These are phyloP conservation scores for Chascanopsetta lugubris DNA, from an alignment of 2,113 vertebrate species.

Conservation along the genomic window DNA sequence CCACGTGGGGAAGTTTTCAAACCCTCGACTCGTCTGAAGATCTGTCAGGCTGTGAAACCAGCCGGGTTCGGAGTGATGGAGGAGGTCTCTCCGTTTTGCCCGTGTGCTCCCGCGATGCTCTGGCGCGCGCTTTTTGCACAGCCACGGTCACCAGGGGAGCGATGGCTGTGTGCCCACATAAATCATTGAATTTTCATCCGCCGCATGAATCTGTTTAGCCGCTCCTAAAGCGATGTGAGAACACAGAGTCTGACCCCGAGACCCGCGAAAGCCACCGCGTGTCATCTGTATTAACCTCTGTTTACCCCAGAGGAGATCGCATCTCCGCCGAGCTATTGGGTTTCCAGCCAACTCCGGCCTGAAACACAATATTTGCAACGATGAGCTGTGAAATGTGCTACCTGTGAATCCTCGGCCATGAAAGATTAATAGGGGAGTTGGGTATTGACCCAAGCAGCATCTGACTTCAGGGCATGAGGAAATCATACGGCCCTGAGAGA, in stretches of 20 bases:
- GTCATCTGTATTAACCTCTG: conserved; percentile 65
- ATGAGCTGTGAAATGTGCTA: conserved; percentile 76
- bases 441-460: conserved; percentile 56
- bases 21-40: neutral
- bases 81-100: neutral
- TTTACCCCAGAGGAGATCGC: conserved; percentile 65
- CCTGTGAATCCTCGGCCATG: conserved; percentile 68
- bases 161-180: conserved; percentile 13
- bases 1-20: neutral
- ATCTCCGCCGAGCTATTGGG: conserved; percentile 50
- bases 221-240: conserved; percentile 22
- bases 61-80: neutral
- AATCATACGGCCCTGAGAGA: conserved; percentile 20
- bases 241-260: conserved; percentile 59
- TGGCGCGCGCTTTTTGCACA: conserved; percentile 14
- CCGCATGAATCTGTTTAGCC: conserved; percentile 31
- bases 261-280: conserved; percentile 49
- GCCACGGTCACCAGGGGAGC: conserved; percentile 11
- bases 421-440: conserved; percentile 71
- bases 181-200: conserved; percentile 43
- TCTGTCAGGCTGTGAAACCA: conserved; percentile 15
- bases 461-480: conserved; percentile 39
- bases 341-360: conserved; percentile 62
- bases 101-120: neutral
- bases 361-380: conserved; percentile 69